A percentile compares a stretch with the other conserved stretches of the same genome.
These are phyloP conservation scores for Drosophila multiciliata DNA, from an alignment of 2,888 invertebrate genomes.

Conservation along the genomic window DNA sequence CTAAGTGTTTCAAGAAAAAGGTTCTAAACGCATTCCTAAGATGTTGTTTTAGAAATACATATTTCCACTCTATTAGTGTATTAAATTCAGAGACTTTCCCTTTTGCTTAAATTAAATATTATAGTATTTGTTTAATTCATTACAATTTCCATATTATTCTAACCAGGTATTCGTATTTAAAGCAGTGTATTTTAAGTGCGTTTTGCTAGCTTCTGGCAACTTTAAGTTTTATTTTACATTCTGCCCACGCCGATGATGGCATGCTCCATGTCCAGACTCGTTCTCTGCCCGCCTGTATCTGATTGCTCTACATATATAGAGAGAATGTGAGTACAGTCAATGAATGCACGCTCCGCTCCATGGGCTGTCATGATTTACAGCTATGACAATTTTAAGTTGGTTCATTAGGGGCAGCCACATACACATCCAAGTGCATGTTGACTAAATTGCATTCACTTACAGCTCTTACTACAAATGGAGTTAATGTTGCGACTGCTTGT, in stretches of 20 bases:
- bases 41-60: background rate
- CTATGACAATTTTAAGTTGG: conserved; percentile 81
- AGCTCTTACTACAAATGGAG: conserved; percentile 35
- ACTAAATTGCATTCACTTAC: conserved; percentile 36
- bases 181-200: conserved; percentile 28
- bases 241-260: conserved; percentile 48
- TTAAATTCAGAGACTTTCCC: background rate
- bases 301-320: conserved; percentile 67
- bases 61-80: background rate
- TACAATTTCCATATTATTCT: background rate
- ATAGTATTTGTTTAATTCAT: background rate
- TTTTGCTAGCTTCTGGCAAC: background rate
- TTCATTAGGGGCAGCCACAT: conserved; percentile 68
- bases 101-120: background rate
- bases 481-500: conserved; percentile 31
- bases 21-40: background rate
- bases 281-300: background rate
- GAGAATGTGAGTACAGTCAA: conserved; percentile 2
- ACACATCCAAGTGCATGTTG: conserved; percentile 12
- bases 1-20: background rate
- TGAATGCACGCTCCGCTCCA: conserved; percentile 67
- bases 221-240: conserved; percentile 24
- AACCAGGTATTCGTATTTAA: background rate
- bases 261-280: conserved; percentile 22
- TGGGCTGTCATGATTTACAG: conserved; percentile 77